Evolutionary conservation across 2,797 vertebrate species (phyloP), one percentile per base, ranked within the genome.

Genomic region (Mormyrus proboscirostris): DNA sequence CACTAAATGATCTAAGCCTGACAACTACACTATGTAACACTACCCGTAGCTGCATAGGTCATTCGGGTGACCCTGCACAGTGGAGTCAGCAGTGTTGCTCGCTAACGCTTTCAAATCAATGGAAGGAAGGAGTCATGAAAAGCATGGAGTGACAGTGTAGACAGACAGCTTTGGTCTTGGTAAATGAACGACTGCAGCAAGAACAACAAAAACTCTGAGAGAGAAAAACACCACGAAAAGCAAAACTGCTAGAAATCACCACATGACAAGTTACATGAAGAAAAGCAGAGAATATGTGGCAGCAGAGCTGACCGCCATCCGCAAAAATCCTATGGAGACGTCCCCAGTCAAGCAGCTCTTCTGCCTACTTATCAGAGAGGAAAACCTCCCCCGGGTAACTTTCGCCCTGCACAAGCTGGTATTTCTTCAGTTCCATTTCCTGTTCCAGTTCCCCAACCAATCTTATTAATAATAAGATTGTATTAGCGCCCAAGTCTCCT

Each of bases 371-470:
- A 82, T 82, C 38, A 22, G 76, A 47, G 41, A 47, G 76, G 76
- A 82, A 47, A 82, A 47, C 0, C n/a, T 49, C 44, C 82, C 82
- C 41, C 2, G 2, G 19, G 44, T 33, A 51, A 25, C 83, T 85
- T n/a, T 85, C 9, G 3, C 47, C 83, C 12, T 85, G 83, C 10
- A 29, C 83, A 51, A 85, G 49, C 83, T 10, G 83, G 25, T 85
- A 85, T 85, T 85, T 51, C 14, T n/a, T 51, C n/a, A 25, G 83
- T 85, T 85, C 47, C 22, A 85, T 29, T 51, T 85, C 83, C 83
- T 14, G 44, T 7, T 50, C 79, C 41, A 47, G 9, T 22, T 12
- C 83, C 44, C 83, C 44, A 12, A 51, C 44, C 83, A 85, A 49
- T n/a, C 44, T 29, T 85, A 29, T 85, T 85, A 50, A 53, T 85